These are phyloP conservation scores for Corbicula japonica DNA, from an alignment of 2,888 invertebrate species.

Conservation along the genomic window DNA sequence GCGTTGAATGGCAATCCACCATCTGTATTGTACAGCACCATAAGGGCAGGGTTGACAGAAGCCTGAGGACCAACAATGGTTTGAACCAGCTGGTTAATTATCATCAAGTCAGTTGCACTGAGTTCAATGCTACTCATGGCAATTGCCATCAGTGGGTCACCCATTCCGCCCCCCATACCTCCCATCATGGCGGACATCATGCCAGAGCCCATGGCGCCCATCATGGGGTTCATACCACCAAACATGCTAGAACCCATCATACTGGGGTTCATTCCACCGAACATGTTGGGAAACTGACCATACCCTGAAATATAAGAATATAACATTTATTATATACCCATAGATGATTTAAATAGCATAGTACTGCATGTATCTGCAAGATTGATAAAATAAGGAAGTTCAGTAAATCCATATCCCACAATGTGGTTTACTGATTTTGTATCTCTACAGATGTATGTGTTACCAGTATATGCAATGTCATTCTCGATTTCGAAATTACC, in stretches of 20 bases:
- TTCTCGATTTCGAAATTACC: too few relatives aligned
- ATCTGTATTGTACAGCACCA: conserved; percentile 43
- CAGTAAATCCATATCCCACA: too few relatives aligned
- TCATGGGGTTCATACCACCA: too few relatives aligned
- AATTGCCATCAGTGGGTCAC: conserved; percentile 30
- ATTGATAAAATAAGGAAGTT: too few relatives aligned
- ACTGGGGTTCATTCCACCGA: neutral
- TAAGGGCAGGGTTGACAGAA: conserved; percentile 40
- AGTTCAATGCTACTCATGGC: conserved; percentile 40
- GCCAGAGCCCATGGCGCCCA: conserved; percentile 8
- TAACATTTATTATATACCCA: too few relatives aligned
- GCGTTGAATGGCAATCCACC: conserved; percentile 40
- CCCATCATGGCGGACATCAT: conserved; percentile 13
- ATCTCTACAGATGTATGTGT: too few relatives aligned
- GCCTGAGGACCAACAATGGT: conserved; percentile 52
- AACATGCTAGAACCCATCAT: conserved; percentile 24
- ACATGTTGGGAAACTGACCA: too few relatives aligned
- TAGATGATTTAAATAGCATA: too few relatives aligned
- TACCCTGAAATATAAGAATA: too few relatives aligned
- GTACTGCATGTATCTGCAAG: too few relatives aligned
- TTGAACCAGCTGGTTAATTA: conserved; percentile 43
- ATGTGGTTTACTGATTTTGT: too few relatives aligned
- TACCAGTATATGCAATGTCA: too few relatives aligned
- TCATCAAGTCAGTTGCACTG: conserved; percentile 25
- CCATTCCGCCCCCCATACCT: neutral